phyloP scores from a whole-genome alignment of 2,888 invertebrate genomes.

The Dendrolimus pini region DNA sequence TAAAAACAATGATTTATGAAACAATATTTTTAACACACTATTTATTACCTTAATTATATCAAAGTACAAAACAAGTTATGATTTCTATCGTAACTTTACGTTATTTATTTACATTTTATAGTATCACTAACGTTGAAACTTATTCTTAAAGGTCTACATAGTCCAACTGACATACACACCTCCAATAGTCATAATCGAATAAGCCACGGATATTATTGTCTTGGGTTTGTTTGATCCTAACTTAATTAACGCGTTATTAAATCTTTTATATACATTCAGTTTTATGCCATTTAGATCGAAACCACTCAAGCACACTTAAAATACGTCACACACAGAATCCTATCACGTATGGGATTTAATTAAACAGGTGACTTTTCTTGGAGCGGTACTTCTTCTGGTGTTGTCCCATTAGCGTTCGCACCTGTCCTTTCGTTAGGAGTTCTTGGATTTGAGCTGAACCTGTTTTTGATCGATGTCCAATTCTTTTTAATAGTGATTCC shows the following conservation, averaged over 20 bases:
- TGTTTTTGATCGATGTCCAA: constrained; percentile 68
- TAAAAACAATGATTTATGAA: too few relatives aligned
- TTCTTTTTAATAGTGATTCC: constrained; percentile 75
- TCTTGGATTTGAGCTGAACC: constrained; percentile 53
- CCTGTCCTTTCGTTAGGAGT: constrained; percentile 42
- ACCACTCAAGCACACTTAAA: constrained; percentile 28
- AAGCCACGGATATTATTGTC: background rate
- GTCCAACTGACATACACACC: constrained; percentile 18
- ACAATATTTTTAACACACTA: constrained; percentile 4
- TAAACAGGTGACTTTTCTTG: constrained; percentile 65
- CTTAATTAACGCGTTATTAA: background rate
- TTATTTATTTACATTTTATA: constrained; percentile 27
- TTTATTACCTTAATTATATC: constrained; percentile 28
- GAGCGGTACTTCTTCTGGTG: constrained; percentile 62
- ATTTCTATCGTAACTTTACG: constrained; percentile 16
- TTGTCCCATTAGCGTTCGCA: constrained; percentile 41
- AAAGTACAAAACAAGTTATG: constrained; percentile 31
- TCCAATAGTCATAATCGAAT: constrained; percentile 9
- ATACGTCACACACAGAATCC: constrained; percentile 5
- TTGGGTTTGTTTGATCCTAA: background rate
- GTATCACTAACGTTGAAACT: constrained; percentile 19
- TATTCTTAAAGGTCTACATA: constrained; percentile 14
- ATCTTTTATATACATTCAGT: background rate
- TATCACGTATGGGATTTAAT: constrained; percentile 17
- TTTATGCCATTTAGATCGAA: constrained; percentile 57